These are phyloP conservation scores for Odontophorus gujanensis DNA, from an alignment of 2,113 vertebrate species.

Conservation along the genomic window DNA sequence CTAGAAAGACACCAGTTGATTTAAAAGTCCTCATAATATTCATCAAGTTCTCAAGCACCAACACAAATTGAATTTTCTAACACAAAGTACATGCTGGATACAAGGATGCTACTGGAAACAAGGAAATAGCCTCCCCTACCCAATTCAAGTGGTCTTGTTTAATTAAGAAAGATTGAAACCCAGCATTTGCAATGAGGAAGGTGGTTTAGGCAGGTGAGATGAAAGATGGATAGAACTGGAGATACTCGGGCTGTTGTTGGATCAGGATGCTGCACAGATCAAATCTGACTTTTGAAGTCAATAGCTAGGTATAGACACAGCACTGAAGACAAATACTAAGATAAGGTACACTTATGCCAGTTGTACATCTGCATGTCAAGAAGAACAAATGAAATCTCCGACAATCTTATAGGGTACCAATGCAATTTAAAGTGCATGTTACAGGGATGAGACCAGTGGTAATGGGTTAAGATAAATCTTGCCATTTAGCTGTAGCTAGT, in stretches of 20 bases:
- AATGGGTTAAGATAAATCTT: slow-evolving; percentile 57
- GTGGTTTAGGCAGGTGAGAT: background rate
- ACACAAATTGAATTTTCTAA: background rate
- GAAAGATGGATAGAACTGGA: slow-evolving; percentile 1
- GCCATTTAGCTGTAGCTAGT: slow-evolving; percentile 42
- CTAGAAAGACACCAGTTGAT: background rate
- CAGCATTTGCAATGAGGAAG: background rate
- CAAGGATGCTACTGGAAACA: background rate
- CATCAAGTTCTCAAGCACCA: background rate
- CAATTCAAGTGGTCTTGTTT: background rate
- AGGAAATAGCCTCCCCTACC: background rate
- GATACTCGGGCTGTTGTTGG: background rate
- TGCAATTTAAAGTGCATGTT: slow-evolving; percentile 66
- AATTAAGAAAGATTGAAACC: background rate
- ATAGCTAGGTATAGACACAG: slow-evolving; percentile 47
- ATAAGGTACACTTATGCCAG: slow-evolving; percentile 69
- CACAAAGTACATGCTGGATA: background rate
- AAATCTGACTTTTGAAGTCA: slow-evolving; percentile 67
- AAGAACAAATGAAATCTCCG: slow-evolving; percentile 72
- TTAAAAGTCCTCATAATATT: background rate
- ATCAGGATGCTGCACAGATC: background rate
- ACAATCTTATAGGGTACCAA: slow-evolving; percentile 66
- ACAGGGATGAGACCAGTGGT: slow-evolving; percentile 13
- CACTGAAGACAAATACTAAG: slow-evolving; percentile 67
- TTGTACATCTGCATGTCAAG: slow-evolving; percentile 68